A percentile compares a stretch with the other conserved stretches of the same genome.
phyloP scores from a whole-genome alignment of 2,113 vertebrate genomes.

The Pelobates fuscus region DNA sequence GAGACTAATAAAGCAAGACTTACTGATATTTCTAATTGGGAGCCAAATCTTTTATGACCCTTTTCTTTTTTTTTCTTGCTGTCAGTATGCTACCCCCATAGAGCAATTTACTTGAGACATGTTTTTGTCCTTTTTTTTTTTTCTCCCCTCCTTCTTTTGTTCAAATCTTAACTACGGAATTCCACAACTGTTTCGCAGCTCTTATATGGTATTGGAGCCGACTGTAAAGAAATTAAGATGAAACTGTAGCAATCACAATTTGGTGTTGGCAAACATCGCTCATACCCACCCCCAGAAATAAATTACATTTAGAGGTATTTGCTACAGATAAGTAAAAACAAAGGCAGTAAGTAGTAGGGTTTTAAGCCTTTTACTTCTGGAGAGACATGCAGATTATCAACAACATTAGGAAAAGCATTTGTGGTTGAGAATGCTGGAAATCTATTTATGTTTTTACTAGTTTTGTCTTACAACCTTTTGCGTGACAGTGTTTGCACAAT shows the following conservation, averaged over 20 bases:
- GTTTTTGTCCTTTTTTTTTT: slow-evolving; percentile 53
- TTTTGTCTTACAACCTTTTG: too few species aligned
- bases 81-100: slow-evolving; percentile 23
- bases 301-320: slow-evolving; percentile 32
- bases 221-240: slow-evolving; percentile 39
- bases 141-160: slow-evolving; percentile 48
- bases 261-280: slow-evolving; percentile 41
- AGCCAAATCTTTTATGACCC: slow-evolving; percentile 55
- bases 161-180: slow-evolving; percentile 30
- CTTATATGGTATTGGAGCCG: slow-evolving; percentile 44
- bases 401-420: too few species aligned
- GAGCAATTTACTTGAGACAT: slow-evolving; percentile 47
- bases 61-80: slow-evolving; percentile 41
- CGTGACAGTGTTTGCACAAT: too few species aligned
- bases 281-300: slow-evolving; percentile 13
- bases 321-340: slow-evolving; percentile 7
- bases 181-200: background rate
- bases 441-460: too few species aligned
- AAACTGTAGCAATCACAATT: slow-evolving; percentile 47
- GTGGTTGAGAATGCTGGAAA: too few species aligned
- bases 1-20: slow-evolving; percentile 58
- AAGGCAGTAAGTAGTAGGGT: background rate
- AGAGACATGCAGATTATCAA: too few species aligned
- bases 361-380: slow-evolving; percentile 4
- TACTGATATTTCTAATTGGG: slow-evolving; percentile 56